These are phyloP conservation scores for Dicyrtoma fusca DNA, from an alignment of 2,888 invertebrate species.

Conservation along the genomic window DNA sequence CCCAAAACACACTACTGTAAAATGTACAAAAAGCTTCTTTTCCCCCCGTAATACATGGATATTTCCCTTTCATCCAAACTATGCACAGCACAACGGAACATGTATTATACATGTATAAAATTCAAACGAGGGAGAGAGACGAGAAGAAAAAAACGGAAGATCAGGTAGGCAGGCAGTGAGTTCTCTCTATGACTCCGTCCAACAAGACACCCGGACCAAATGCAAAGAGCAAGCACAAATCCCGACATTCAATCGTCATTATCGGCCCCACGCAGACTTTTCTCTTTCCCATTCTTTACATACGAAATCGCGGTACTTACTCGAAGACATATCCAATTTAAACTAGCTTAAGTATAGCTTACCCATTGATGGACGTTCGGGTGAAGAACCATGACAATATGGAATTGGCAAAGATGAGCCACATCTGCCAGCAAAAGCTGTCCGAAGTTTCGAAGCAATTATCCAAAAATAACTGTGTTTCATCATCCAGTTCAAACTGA, in stretches of 20 bases:
- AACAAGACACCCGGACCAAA: constrained; percentile 9
- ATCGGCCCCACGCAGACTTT: constrained; percentile 33
- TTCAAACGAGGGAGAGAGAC: background rate
- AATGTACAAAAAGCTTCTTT: constrained; percentile 24
- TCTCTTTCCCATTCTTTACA: constrained; percentile 10
- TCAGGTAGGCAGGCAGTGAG: background rate
- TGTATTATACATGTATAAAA: constrained; percentile 1
- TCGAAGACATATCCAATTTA: constrained; percentile 33
- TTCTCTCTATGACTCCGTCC: constrained; percentile 7
- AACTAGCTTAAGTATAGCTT: constrained; percentile 59
- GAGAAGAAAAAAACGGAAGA: constrained; percentile 9
- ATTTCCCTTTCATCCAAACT: constrained; percentile 2
- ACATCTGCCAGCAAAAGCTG: constrained; percentile 84
- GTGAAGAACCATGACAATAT: constrained; percentile 88
- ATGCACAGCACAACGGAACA: background rate
- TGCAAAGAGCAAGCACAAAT: constrained; percentile 35
- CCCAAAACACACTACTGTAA: background rate
- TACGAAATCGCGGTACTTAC: constrained; percentile 13
- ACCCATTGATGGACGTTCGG: constrained; percentile 94
- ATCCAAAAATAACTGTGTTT: constrained; percentile 74
- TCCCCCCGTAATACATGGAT: background rate
- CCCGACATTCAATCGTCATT: constrained; percentile 39
- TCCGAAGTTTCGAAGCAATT: constrained; percentile 78
- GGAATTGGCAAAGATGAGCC: constrained; percentile 84
- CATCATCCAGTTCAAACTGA: constrained; percentile 71